Base-by-base conservation (phyloP, 2,888 invertebrate species). In the Epirrhoe tristata region DNA sequence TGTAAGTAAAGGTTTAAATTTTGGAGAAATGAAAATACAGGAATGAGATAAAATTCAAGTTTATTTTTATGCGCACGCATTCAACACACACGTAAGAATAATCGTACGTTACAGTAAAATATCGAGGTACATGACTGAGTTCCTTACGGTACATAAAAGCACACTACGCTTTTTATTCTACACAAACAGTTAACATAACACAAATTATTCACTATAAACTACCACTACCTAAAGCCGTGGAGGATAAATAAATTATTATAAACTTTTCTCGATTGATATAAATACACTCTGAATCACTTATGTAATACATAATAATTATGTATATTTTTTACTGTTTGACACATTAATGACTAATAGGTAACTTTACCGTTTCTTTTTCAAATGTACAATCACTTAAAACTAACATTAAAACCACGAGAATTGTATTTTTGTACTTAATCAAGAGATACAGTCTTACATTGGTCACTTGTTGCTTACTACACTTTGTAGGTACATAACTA, bases 401-500 rank as follows among this genome's bases (percentile, higher is more conserved):
- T 74, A 72, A 66, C 58, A 68, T 72, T 53, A 57, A 58, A 68
- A 66, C 59, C 56, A 71, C 58, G 65, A 72, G 63, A 58, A 70
- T 67, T 69, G 57, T 66, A 63, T 82, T 77, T 91, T 90, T 91
- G 91, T 91, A 93, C 92, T 91, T 86, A 91, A 78, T 82, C 81
- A 83, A 84, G 81, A 82, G 78, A 78, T 82, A 89, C 90, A 92
- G 92, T 92, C 92, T 87, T 74, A 83, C 79, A 88, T 92, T 92
- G 92, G 92, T 92, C 92, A 87, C 84, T 85, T 79, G 74, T 81
- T 75, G 71, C 77, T 74, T 75, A 71, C 73, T 75, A 75, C 31
- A 55, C 46, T 58, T 64, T 58, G 64, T 64, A 51, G 39, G 10
- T 51, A 56, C 24, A n/a, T n/a, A n/a, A n/a, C 55, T 55, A 24